Percentiles rank a stretch among this genome's conserved stretches.
These are phyloP conservation scores for Ganaspis brasiliensis DNA, from an alignment of 2,888 invertebrate genomes.

Conservation along the genomic window DNA sequence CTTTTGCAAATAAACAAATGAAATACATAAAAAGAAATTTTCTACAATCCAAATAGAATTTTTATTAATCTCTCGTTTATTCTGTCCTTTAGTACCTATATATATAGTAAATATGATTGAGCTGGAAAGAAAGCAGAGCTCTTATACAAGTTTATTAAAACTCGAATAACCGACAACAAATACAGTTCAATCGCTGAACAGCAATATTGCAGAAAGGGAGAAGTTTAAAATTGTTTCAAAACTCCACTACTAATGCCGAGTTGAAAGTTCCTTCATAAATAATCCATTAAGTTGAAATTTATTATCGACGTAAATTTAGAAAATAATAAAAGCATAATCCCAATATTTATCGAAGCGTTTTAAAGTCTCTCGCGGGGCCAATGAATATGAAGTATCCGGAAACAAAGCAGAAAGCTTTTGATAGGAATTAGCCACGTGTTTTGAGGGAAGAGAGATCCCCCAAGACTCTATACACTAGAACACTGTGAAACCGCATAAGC, in stretches of 20 bases:
- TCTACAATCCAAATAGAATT: too few relatives aligned
- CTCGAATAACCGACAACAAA: not conserved
- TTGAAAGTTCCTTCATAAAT: slow-evolving; percentile 14
- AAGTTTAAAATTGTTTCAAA: slow-evolving; percentile 8
- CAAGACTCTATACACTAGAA: too few relatives aligned
- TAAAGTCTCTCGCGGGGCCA: not conserved
- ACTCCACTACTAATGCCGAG: slow-evolving; percentile 1
- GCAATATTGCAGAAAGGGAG: not conserved
- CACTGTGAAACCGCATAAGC: slow-evolving; percentile 2
- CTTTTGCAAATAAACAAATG: too few relatives aligned
- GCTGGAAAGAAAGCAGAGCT: too few relatives aligned
- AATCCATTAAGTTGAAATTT: slow-evolving; percentile 10
- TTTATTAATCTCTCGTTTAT: too few relatives aligned
- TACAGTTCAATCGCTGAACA: slow-evolving; percentile 3
- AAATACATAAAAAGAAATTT: too few relatives aligned
- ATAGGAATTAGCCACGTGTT: slow-evolving; percentile 15
- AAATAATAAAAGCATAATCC: slow-evolving; percentile 23
- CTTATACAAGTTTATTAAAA: too few relatives aligned
- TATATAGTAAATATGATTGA: too few relatives aligned
- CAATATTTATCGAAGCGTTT: slow-evolving; percentile 18
- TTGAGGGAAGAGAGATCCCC: not conserved
- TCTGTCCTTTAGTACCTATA: too few relatives aligned
- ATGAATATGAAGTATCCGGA: slow-evolving; percentile 8
- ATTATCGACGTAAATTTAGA: not conserved
- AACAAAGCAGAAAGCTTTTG: slow-evolving; percentile 11